A percentile compares a stretch with the other conserved stretches of the same genome.
Conservation (phyloP, 2,113 vertebrate species). For the Corvus hawaiiensis region DNA sequence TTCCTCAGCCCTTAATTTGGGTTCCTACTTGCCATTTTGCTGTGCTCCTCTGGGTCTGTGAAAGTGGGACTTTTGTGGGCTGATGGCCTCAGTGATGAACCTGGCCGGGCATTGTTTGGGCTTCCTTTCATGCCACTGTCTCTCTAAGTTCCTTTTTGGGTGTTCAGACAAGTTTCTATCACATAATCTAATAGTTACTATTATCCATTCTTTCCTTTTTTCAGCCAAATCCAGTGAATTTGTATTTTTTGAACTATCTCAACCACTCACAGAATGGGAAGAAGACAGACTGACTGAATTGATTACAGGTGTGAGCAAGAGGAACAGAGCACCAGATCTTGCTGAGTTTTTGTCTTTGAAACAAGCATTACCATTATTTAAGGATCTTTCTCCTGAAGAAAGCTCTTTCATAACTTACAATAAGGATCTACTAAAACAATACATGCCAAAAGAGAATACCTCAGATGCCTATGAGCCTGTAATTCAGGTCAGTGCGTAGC, state of each 20-base stretch:
- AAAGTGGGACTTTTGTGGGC: neutral
- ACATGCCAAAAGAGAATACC: neutral
- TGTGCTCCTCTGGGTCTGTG: neutral
- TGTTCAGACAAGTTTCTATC: neutral
- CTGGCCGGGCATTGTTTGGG: neutral
- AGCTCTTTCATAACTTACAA: slow-evolving; percentile 65
- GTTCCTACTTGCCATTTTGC: neutral
- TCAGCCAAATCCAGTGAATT: slow-evolving; percentile 71
- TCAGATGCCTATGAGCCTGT: slow-evolving; percentile 13
- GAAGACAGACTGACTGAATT: slow-evolving; percentile 63
- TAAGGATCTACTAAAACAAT: slow-evolving; percentile 37
- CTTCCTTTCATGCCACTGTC: neutral
- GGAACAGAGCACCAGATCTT: slow-evolving; percentile 64
- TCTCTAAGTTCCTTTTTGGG: neutral
- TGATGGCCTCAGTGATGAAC: neutral
- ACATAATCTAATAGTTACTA: neutral
- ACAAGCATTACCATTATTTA: slow-evolving; percentile 65
- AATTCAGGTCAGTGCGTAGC: slow-evolving; percentile 59
- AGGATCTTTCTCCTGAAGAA: slow-evolving; percentile 66
- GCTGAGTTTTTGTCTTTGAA: slow-evolving; percentile 63
- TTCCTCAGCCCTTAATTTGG: neutral
- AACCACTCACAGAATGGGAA: slow-evolving; percentile 58
- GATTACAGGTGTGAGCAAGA: slow-evolving; percentile 66
- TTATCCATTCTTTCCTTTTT: neutral
- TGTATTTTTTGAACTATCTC: slow-evolving; percentile 72